Percentiles rank a stretch among this genome's conserved stretches.
Evolutionary conservation across 2,113 vertebrate species (phyloP).

Genomic region (Typhlomys cinereus): DNA sequence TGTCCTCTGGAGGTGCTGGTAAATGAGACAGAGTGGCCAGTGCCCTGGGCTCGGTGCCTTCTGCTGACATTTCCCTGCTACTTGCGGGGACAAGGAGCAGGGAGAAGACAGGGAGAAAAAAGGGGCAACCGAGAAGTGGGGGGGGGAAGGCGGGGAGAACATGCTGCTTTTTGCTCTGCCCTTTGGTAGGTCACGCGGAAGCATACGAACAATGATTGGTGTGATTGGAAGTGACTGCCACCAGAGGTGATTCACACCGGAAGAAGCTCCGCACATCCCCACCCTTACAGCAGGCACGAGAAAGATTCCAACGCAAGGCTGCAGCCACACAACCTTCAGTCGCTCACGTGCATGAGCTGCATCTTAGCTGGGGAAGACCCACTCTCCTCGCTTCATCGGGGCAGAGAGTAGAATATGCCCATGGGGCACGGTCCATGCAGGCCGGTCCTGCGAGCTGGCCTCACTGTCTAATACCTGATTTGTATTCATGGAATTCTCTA

Average conservation of each 20-base stretch:
- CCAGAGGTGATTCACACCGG: too few relatives aligned
- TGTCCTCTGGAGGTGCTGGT: not conserved
- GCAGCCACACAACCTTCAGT: not conserved
- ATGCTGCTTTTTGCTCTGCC: not conserved
- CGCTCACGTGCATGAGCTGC: not conserved
- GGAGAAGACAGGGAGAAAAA: not conserved
- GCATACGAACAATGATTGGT: not conserved
- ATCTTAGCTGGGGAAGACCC: not conserved
- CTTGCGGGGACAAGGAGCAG: not conserved
- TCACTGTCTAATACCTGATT: conserved; percentile 58
- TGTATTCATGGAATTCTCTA: conserved; percentile 67
- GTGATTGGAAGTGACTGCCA: too few relatives aligned
- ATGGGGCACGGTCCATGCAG: conserved; percentile 26
- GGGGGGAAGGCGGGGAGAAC: not conserved
- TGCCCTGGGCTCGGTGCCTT: not conserved
- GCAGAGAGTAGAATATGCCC: not conserved
- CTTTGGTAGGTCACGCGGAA: not conserved
- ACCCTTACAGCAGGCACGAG: not conserved
- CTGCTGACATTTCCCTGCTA: not conserved
- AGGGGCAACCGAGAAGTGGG: not conserved
- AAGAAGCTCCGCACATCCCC: not conserved
- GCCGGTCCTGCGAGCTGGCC: conserved; percentile 36
- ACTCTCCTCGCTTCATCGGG: not conserved
- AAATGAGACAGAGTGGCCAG: not conserved
- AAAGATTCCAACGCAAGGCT: not conserved